Conservation (phyloP, 2,113 vertebrate genomes). For the Montifringilla adamsi region DNA sequence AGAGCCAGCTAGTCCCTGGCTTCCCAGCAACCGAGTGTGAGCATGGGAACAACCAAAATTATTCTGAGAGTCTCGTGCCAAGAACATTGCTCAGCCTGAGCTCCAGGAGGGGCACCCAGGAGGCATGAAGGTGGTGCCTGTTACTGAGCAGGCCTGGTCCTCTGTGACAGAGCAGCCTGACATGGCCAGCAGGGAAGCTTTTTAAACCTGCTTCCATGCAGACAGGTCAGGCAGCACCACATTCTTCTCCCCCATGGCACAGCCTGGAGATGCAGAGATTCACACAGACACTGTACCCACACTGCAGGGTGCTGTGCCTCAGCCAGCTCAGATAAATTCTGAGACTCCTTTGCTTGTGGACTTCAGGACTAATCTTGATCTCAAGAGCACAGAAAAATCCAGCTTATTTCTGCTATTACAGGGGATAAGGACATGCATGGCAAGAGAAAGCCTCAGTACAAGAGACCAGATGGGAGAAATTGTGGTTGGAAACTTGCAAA, state of each 20-base stretch:
- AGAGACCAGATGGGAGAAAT: background rate
- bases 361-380: background rate
- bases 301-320: background rate
- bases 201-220: background rate
- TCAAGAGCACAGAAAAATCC: background rate
- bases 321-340: background rate
- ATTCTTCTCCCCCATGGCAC: background rate
- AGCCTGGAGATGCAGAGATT: background rate
- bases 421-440: background rate
- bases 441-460: background rate
- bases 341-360: background rate
- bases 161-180: background rate
- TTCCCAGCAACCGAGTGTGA: background rate
- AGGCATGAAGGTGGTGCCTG: background rate
- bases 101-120: background rate
- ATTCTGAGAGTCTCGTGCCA: background rate
- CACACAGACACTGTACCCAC: background rate
- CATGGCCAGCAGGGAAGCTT: background rate
- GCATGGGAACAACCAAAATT: background rate
- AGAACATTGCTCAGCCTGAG: background rate
- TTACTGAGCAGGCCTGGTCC: background rate
- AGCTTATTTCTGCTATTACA: background rate
- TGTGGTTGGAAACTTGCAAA: background rate
- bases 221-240: background rate
- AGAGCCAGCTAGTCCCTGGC: background rate